These are phyloP conservation scores for Tetranychus truncatus DNA, from an alignment of 2,888 invertebrate genomes.

Conservation along the genomic window DNA sequence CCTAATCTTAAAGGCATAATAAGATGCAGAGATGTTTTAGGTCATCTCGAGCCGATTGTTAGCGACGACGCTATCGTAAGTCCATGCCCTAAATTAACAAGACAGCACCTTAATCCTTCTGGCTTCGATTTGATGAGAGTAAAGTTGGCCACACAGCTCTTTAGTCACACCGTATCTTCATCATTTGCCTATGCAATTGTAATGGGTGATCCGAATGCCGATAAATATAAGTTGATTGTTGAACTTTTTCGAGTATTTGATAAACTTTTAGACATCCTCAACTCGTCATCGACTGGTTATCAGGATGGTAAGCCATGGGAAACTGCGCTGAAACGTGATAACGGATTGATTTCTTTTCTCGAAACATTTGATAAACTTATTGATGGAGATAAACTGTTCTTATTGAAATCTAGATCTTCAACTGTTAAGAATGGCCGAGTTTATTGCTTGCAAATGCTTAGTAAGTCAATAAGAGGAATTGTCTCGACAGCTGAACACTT, in stretches of 20 bases:
- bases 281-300: not conserved
- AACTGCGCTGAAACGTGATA: not conserved
- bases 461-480: not conserved
- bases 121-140: not conserved
- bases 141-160: not conserved
- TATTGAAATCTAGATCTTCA: not conserved
- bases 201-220: not conserved
- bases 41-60: not conserved
- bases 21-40: not conserved
- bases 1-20: not conserved
- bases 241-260: not conserved
- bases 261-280: not conserved
- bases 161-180: not conserved
- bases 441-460: not conserved
- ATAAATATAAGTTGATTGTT: not conserved
- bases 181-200: not conserved
- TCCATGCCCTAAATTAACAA: not conserved
- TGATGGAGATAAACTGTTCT: not conserved
- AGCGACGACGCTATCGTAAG: not conserved
- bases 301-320: not conserved
- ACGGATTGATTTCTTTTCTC: not conserved
- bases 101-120: not conserved
- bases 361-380: not conserved
- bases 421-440: not conserved
- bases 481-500: rapidly evolving